Evolutionary conservation across 30 jellyfish, hydroid and myxozoan genomes (phyloP).

Genomic region (Mastigias papua): DNA sequence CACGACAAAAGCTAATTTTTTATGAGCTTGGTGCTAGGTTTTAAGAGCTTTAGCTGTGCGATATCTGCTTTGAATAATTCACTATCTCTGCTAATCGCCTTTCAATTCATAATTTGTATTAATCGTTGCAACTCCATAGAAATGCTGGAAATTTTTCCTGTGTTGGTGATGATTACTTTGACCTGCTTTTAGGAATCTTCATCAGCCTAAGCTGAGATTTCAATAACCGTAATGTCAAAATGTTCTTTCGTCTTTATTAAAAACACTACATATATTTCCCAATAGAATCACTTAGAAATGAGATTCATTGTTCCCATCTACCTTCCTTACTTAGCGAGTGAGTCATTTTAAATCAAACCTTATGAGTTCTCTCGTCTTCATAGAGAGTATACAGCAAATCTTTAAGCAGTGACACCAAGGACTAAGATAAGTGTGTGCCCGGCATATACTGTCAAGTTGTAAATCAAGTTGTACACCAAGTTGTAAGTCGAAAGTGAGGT

Average conservation of each 20-base stretch:
- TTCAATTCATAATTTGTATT: constrained; percentile 26
- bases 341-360: too few relatives aligned
- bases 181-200: constrained; percentile 27
- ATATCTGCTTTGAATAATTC: constrained; percentile 39
- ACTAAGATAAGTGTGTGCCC: too few relatives aligned
- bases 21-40: constrained; percentile 2
- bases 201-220: background rate
- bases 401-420: too few relatives aligned
- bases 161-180: constrained; percentile 2
- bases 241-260: background rate
- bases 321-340: too few relatives aligned
- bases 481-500: too few relatives aligned
- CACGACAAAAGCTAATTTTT: constrained; percentile 1
- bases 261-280: background rate
- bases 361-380: too few relatives aligned
- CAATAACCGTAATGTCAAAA: background rate
- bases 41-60: constrained; percentile 9
- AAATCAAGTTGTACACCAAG: too few relatives aligned
- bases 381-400: too few relatives aligned
- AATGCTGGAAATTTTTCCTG: constrained; percentile 34
- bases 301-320: too few relatives aligned
- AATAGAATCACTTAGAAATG: background rate
- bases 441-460: too few relatives aligned
- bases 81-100: constrained; percentile 22
- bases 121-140: constrained; percentile 25